Percentiles rank a stretch among this genome's conserved stretches.
phyloP scores from a whole-genome alignment of 2,888 invertebrate species.

The Pediacus dermestoides region DNA sequence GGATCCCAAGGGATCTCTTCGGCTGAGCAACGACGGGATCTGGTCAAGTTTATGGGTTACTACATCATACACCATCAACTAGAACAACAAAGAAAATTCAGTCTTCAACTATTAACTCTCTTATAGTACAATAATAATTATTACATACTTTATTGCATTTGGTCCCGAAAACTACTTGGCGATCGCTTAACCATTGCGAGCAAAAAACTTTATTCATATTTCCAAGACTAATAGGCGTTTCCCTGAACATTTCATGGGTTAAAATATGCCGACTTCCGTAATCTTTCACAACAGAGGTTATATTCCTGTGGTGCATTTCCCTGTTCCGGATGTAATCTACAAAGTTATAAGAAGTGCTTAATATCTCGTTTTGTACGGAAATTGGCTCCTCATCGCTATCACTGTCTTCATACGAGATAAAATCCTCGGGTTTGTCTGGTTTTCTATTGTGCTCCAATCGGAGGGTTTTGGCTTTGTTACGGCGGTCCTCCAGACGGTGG shows the following conservation, averaged over 20 bases:
- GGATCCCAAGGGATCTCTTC: constrained; percentile 51
- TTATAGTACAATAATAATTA: not conserved
- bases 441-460: constrained; percentile 70
- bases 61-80: constrained; percentile 91
- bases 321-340: constrained; percentile 80
- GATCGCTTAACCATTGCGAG: constrained; percentile 92
- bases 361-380: constrained; percentile 64
- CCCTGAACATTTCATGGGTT: constrained; percentile 84
- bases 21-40: constrained; percentile 79
- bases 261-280: constrained; percentile 85
- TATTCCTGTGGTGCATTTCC: constrained; percentile 69
- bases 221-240: constrained; percentile 76
- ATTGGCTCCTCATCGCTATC: constrained; percentile 82
- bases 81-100: constrained; percentile 15
- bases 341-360: constrained; percentile 79
- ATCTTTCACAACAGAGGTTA: constrained; percentile 68
- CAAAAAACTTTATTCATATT: constrained; percentile 93
- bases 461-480: constrained; percentile 61
- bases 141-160: constrained; percentile 86
- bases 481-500: constrained; percentile 70
- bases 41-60: constrained; percentile 80
- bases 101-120: too few species aligned
- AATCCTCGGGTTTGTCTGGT: constrained; percentile 86
- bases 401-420: constrained; percentile 84
- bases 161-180: constrained; percentile 94